These are phyloP conservation scores for Xestia c-nigrum DNA, from an alignment of 2,888 invertebrate species.

Conservation along the genomic window DNA sequence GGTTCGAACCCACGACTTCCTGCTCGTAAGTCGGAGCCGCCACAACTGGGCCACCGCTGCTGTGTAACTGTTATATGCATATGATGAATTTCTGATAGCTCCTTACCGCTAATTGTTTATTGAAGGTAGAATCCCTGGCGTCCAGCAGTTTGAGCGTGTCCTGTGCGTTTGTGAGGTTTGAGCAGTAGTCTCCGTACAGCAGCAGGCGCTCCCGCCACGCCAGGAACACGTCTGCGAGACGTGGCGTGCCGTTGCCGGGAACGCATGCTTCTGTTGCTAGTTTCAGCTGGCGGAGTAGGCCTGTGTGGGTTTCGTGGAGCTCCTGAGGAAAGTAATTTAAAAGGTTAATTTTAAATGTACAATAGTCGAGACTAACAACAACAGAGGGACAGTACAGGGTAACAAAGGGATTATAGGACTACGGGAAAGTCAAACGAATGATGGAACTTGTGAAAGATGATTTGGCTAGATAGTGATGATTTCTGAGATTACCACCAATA, in stretches of 20 bases:
- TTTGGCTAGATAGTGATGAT: background rate
- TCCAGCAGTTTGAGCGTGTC: constrained; percentile 95
- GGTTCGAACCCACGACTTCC: too few species aligned
- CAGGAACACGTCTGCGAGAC: constrained; percentile 96
- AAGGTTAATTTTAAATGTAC: background rate
- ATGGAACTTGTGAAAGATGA: background rate
- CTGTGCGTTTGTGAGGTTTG: constrained; percentile 97
- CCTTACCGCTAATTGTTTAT: constrained; percentile 92
- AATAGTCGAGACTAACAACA: background rate
- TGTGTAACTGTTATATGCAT: background rate
- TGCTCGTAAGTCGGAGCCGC: too few species aligned
- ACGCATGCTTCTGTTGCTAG: constrained; percentile 92
- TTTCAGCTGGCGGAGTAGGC: constrained; percentile 95
- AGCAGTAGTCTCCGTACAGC: constrained; percentile 98
- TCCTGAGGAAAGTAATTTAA: constrained; percentile 90
- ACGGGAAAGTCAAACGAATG: background rate
- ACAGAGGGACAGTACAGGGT: too few species aligned
- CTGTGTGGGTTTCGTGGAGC: constrained; percentile 96
- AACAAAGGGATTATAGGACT: background rate
- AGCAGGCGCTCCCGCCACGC: constrained; percentile 97
- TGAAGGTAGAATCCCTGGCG: constrained; percentile 91
- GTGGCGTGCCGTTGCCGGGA: constrained; percentile 85
- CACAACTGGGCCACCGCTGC: too few species aligned
- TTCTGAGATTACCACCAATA: background rate
- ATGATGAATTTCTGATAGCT: background rate